These are phyloP conservation scores for Oophaga sylvatica DNA, from an alignment of 2,797 vertebrate genomes.

Conservation along the genomic window DNA sequence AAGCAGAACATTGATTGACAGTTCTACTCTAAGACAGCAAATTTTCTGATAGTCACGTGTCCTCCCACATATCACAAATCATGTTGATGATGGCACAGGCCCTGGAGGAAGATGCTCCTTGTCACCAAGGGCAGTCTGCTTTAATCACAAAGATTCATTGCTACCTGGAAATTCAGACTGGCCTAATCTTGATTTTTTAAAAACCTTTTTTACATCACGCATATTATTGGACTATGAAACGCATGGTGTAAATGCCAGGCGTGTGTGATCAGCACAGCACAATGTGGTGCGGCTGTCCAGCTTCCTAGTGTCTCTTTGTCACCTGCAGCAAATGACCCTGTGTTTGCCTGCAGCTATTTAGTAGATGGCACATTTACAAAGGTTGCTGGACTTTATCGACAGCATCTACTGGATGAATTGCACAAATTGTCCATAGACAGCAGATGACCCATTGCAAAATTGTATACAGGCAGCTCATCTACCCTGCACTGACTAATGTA, in stretches of 20 bases:
- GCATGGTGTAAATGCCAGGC: background rate
- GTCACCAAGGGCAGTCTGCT: slow-evolving; percentile 17
- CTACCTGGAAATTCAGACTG: background rate
- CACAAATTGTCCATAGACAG: too few species aligned
- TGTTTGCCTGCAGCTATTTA: too few species aligned
- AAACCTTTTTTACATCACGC: background rate
- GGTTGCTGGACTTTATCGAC: too few species aligned
- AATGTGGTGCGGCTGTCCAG: background rate
- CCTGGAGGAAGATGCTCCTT: background rate
- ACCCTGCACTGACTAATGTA: too few species aligned
- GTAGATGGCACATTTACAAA: too few species aligned
- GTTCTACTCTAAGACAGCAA: background rate
- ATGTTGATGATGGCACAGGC: slow-evolving; percentile 2
- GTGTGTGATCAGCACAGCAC: background rate
- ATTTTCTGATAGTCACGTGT: slow-evolving; percentile 4
- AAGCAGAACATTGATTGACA: slow-evolving; percentile 19
- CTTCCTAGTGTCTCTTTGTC: background rate
- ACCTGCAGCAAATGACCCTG: background rate
- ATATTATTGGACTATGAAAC: background rate
- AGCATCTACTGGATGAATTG: too few species aligned
- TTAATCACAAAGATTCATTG: background rate
- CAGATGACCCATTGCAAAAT: too few species aligned
- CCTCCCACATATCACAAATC: slow-evolving; percentile 3
- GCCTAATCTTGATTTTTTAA: background rate
- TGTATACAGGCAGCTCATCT: too few species aligned